Base-by-base conservation (phyloP, 2,888 invertebrate species). In the Lymantria monacha region DNA sequence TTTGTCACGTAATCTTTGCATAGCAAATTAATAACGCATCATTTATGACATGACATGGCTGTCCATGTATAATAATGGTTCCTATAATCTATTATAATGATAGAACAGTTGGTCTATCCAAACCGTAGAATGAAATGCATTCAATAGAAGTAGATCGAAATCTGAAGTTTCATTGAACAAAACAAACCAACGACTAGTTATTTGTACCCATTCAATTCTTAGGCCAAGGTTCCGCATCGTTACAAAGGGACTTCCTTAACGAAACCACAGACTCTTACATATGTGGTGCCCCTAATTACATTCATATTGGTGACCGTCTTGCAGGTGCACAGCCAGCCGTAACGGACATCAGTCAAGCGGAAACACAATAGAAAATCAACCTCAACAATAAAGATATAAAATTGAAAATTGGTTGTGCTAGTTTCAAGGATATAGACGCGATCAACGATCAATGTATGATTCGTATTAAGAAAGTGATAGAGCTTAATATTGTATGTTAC, bases 261-360 rank as follows among this genome's bases (percentile, higher is more conserved):
- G 60, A 70, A 78, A 86, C 87, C 87, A 75, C 87, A 85, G 69
- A 76, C 81, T 83, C 83, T 83, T 76, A 77, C 74, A 75, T 72
- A 70, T 74, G 74, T 70, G 80, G 71, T 69, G 69, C 70, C 81
- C 83, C 81, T 88, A 88, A 90, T 90, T 87, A 87, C 86, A 76
- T 81, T 87, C 79, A 76, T 88, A 88, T 87, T 85, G 85, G 85
- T 87, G 86, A 82, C 85, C 84, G 82, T 81, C 85, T 81, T 79
- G 81, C 87, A 86, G 86, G 86, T 86, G 86, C 61, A 70, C 80
- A 72, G 68, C 82, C 75, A 75, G 76, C 74, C 85, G 78, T 80
- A 79, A 85, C 88, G 81, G 81, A 58, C 75, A 74, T 77, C 85
- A 81, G 79, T 88, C 79, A 87, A 69, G 72, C 83, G 72, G 63